Evolutionary conservation across 2,888 invertebrate species (phyloP).

Genomic region (Ichneumoninae sp.): DNA sequence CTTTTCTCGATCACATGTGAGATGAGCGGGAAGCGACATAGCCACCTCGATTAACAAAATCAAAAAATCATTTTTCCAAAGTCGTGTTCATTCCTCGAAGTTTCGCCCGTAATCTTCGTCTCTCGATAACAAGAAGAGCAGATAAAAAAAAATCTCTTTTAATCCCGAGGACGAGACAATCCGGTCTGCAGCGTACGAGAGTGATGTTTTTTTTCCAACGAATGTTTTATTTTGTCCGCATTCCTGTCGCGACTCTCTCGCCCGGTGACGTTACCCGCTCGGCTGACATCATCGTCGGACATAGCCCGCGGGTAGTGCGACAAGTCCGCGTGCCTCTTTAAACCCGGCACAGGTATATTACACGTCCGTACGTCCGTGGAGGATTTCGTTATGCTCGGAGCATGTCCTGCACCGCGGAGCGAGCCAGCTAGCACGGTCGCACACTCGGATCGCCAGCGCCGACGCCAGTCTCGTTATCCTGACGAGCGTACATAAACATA

Average conservation of each 20-base stretch:
- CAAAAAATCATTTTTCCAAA: too few species aligned
- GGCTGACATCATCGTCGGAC: constrained; percentile 64
- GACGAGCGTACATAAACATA: constrained; percentile 69
- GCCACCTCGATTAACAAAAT: too few species aligned
- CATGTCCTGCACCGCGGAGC: constrained; percentile 57
- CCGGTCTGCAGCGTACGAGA: constrained; percentile 24
- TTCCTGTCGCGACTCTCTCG: constrained; percentile 51
- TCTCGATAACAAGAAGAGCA: background rate
- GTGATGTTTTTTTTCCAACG: constrained; percentile 34
- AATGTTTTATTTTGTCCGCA: constrained; percentile 59
- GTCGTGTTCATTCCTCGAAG: background rate
- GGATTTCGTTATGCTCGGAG: constrained; percentile 57
- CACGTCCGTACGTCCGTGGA: constrained; percentile 26
- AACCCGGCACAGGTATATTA: constrained; percentile 26
- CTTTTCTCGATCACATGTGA: too few species aligned
- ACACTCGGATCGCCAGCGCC: background rate
- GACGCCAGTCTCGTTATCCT: constrained; percentile 68
- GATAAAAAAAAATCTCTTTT: background rate
- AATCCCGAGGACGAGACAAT: constrained; percentile 32
- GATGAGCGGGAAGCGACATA: too few species aligned
- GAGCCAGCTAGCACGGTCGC: background rate
- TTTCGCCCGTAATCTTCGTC: background rate
- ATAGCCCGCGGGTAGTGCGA: constrained; percentile 39
- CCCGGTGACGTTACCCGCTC: constrained; percentile 55
- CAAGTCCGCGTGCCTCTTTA: constrained; percentile 1